Percentiles rank a stretch among this genome's conserved stretches.
Evolutionary conservation across 2,113 vertebrate species (phyloP).

Genomic region (Cynocephalus volans): DNA sequence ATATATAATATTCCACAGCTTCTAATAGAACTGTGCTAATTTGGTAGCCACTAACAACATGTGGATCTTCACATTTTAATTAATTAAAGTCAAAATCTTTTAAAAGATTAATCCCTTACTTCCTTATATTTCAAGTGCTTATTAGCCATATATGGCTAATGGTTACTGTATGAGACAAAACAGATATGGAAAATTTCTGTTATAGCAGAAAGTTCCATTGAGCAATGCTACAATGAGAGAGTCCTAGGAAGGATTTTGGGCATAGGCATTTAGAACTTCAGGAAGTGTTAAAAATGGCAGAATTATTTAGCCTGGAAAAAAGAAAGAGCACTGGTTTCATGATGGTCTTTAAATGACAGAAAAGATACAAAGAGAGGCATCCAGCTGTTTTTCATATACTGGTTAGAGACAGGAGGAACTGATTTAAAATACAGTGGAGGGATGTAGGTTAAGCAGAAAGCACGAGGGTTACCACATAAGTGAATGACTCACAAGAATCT

Average conservation of each 20-base stretch:
- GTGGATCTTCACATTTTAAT: conserved; percentile 33
- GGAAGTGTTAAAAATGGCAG: conserved; percentile 44
- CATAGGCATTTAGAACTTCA: not conserved
- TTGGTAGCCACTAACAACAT: not conserved
- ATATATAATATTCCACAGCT: not conserved
- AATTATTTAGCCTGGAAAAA: conserved; percentile 50
- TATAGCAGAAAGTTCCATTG: not conserved
- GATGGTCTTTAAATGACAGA: not conserved
- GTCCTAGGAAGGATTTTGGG: conserved; percentile 35
- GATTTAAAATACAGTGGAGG: conserved; percentile 36
- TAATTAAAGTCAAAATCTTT: conserved; percentile 26
- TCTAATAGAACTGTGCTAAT: not conserved
- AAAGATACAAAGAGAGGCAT: not conserved
- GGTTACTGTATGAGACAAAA: not conserved
- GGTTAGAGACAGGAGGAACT: not conserved
- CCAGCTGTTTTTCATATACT: conserved; percentile 46
- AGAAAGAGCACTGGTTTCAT: not conserved
- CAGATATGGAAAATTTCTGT: not conserved
- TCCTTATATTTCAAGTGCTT: conserved; percentile 10
- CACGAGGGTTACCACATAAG: not conserved
- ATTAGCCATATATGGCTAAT: not conserved
- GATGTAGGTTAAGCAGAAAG: conserved; percentile 27
- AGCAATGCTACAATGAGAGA: not conserved
- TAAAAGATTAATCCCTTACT: not conserved
- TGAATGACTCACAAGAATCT: not conserved